These are phyloP conservation scores for Ibidorhyncha struthersii DNA, from an alignment of 2,113 vertebrate genomes.

Conservation along the genomic window DNA sequence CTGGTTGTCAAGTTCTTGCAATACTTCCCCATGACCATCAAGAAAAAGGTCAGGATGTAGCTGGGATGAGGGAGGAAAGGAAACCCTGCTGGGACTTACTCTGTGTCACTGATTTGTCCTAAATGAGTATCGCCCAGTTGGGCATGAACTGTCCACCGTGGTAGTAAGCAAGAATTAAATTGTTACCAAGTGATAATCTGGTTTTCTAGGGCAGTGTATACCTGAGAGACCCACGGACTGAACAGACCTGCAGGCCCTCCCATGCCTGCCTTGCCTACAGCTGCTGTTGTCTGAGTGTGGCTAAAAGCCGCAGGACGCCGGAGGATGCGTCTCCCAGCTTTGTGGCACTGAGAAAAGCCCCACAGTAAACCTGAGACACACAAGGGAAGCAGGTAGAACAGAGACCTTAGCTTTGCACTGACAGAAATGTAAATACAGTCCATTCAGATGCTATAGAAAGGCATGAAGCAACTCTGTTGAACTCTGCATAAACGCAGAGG, in stretches of 20 bases:
- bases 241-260: not conserved
- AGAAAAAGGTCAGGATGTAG: not conserved
- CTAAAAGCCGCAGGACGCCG: not conserved
- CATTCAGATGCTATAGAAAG: not conserved
- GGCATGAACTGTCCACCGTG: not conserved
- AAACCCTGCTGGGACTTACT: not conserved
- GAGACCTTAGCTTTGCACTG: not conserved
- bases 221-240: not conserved
- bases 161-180: not conserved
- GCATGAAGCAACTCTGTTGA: not conserved
- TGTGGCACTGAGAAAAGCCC: not conserved
- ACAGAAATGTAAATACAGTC: not conserved
- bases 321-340: not conserved
- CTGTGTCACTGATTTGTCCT: not conserved
- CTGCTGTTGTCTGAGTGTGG: not conserved
- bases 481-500: not conserved
- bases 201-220: not conserved
- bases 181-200: not conserved
- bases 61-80: not conserved
- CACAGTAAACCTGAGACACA: not conserved
- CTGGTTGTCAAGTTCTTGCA: not conserved
- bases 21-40: not conserved
- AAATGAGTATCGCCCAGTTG: not conserved
- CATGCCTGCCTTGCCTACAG: not conserved
- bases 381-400: not conserved